phyloP scores from a whole-genome alignment of 2,113 vertebrate species.

The Suncus etruscus region DNA sequence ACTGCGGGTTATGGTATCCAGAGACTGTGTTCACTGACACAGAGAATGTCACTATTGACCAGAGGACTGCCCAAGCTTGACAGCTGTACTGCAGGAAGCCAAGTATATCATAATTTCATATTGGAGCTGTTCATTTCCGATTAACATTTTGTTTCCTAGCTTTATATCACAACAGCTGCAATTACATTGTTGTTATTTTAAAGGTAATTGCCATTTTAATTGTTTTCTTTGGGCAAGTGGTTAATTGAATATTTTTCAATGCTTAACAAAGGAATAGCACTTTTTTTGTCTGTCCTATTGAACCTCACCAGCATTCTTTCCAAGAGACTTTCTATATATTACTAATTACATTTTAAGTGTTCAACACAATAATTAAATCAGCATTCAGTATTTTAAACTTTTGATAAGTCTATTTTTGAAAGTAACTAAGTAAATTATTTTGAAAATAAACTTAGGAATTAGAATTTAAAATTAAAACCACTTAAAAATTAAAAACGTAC shows the following conservation, averaged over 20 bases:
- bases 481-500: neutral
- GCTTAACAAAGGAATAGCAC: constrained; percentile 66
- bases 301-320: constrained; percentile 74
- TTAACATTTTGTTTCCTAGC: constrained; percentile 80
- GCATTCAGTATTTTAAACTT: constrained; percentile 37
- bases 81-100: constrained; percentile 84
- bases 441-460: constrained; percentile 4
- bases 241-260: constrained; percentile 72
- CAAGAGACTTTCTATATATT: constrained; percentile 38
- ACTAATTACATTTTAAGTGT: constrained; percentile 58
- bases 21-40: constrained; percentile 95
- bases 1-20: constrained; percentile 90
- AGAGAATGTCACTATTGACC: constrained; percentile 96
- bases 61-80: constrained; percentile 89
- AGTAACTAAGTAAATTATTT: neutral
- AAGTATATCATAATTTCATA: constrained; percentile 86
- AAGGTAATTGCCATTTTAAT: constrained; percentile 78
- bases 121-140: constrained; percentile 83
- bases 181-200: constrained; percentile 68
- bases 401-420: constrained; percentile 20
- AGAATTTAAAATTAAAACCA: constrained; percentile 13
- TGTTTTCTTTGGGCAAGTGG: constrained; percentile 69
- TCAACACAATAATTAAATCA: constrained; percentile 51
- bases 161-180: constrained; percentile 73
- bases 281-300: constrained; percentile 22